phyloP scores from a whole-genome alignment of 2,797 vertebrate species.

The Distichodus sexfasciatus region DNA sequence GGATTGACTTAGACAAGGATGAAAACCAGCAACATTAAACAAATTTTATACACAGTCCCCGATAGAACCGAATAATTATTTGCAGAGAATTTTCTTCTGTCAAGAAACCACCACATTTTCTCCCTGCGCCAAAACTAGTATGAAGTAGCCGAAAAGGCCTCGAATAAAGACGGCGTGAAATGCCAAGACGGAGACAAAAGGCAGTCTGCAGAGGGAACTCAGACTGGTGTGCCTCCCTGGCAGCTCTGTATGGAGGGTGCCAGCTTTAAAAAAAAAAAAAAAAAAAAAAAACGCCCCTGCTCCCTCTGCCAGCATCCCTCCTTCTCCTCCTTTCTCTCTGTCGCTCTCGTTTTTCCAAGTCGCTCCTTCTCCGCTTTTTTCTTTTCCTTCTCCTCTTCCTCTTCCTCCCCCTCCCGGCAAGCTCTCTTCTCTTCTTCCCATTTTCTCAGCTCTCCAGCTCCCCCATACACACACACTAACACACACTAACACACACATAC shows the following conservation, averaged over 20 bases:
- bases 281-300: slow-evolving; percentile 61
- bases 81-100: background rate
- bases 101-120: no score
- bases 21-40: background rate
- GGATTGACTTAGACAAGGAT: no score
- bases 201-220: slow-evolving; percentile 70
- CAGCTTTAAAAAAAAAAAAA: slow-evolving; percentile 83
- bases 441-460: slow-evolving; percentile 39
- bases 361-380: slow-evolving; percentile 7
- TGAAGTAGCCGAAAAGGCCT: slow-evolving; percentile 48
- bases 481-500: no score
- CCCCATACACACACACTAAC: background rate
- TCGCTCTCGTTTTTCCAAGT: slow-evolving; percentile 20
- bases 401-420: slow-evolving; percentile 57
- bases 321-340: slow-evolving; percentile 46
- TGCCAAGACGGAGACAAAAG: slow-evolving; percentile 72
- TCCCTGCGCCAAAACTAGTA: slow-evolving; percentile 17
- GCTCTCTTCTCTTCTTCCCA: slow-evolving; percentile 55
- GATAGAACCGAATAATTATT: background rate
- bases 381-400: slow-evolving; percentile 60
- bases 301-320: slow-evolving; percentile 65
- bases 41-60: no score
- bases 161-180: slow-evolving; percentile 74
- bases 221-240: slow-evolving; percentile 74
- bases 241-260: slow-evolving; percentile 72